Evolutionary conservation across 2,888 invertebrate species (phyloP), one percentile per base, ranked within the genome.

Genomic region (Yponomeuta evonymella): DNA sequence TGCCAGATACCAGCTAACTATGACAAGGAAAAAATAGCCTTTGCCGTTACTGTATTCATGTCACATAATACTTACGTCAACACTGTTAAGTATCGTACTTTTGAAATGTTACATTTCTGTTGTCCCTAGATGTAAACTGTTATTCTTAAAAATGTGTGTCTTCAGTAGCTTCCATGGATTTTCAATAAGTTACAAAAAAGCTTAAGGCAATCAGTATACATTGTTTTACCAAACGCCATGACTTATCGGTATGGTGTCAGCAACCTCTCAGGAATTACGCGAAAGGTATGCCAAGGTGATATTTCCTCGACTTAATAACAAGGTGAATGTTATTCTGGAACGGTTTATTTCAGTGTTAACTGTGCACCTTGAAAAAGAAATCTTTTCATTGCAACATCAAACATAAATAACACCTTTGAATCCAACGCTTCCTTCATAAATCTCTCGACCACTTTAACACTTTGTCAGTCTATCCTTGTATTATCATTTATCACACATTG

Each of bases 1-100:
- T 85, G 91, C 90, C 91, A 91, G 83, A 78, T 80, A 71, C 77
- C 82, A 85, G 83, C 84, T 79, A 85, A 86, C 85, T 82, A 83
- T 84, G 85, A 83, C 84, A 81, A 83, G 85, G 84, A 87, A 90
- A 90, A 90, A 91, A 90, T 89, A 89, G 84, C 83, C 81, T 78
- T 88, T n/a, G 67, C 65, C 65, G 65, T n/a, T 33, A 58, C 67
- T 67, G 71, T 67, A 71, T 68, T 68, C 33, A 58, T 67, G 48
- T 70, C 70, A 70, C 70, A 64, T 5, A 62, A 62, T 64, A 64
- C 64, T 23, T 64, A 64, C 33, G 8, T 70, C 30, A 70, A 36
- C 62, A 62, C 33, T 51, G 69, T 48, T 63, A 51, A 70, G 58
- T 70, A 71, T 70, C 74, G 75, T 75, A 70, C 71, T 58, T 58